Evolutionary conservation across 2,888 invertebrate genomes (phyloP).

Genomic region (Andrena chrysosceles): DNA sequence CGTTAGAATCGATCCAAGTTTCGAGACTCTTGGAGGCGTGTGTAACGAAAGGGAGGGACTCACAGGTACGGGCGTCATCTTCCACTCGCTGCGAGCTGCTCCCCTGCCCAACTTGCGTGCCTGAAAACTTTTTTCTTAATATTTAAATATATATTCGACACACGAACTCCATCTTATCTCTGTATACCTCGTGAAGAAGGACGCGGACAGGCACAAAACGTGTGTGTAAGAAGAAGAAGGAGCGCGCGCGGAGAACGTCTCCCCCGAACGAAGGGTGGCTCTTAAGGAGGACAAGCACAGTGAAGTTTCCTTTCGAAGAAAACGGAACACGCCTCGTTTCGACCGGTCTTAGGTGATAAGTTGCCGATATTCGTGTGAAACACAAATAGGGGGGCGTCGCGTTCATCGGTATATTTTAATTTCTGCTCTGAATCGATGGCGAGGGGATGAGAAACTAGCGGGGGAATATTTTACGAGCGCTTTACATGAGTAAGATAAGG

Average conservation of each 20-base stretch:
- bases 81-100: constrained; percentile 83
- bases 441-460: constrained; percentile 7
- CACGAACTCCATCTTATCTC: constrained; percentile 71
- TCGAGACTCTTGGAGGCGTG: constrained; percentile 12
- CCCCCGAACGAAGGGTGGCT: constrained; percentile 57
- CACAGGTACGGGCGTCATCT: constrained; percentile 74
- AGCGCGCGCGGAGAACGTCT: constrained; percentile 53
- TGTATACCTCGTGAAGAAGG: constrained; percentile 69
- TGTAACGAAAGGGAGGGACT: constrained; percentile 44
- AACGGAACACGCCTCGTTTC: constrained; percentile 8
- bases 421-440: constrained; percentile 20
- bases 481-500: constrained; percentile 22
- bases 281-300: constrained; percentile 53
- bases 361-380: neutral
- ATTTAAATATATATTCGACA: constrained; percentile 73
- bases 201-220: constrained; percentile 56
- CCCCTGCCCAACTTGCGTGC: constrained; percentile 84
- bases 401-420: constrained; percentile 16
- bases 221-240: constrained; percentile 47
- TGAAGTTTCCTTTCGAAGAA: constrained; percentile 8
- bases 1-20: constrained; percentile 31
- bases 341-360: constrained; percentile 6
- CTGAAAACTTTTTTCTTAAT: constrained; percentile 79
- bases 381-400: neutral
- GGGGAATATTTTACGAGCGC: constrained; percentile 36